Percentiles rank a stretch among this genome's conserved stretches.
These are phyloP conservation scores for Cebus imitator DNA, from an alignment of 2,113 vertebrate genomes.

Conservation along the genomic window DNA sequence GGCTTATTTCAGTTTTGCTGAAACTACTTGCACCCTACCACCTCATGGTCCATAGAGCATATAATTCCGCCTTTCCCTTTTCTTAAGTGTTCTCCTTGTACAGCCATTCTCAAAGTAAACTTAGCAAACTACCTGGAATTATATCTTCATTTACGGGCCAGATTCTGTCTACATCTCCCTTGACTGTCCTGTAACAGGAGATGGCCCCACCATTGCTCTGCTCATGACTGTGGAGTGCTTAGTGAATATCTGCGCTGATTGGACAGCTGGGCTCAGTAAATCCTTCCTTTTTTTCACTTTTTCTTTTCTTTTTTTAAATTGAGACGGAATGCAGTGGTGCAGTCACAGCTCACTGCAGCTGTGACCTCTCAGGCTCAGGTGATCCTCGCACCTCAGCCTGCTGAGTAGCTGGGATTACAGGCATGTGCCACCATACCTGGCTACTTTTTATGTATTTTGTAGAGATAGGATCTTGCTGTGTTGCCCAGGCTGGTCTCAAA, in stretches of 20 bases:
- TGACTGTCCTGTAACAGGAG: too few relatives aligned
- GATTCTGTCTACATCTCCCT: not conserved
- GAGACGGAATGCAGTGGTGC: too few relatives aligned
- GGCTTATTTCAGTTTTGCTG: not conserved
- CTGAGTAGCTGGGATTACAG: too few relatives aligned
- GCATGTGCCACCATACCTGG: too few relatives aligned
- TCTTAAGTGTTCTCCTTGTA: not conserved
- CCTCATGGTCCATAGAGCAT: not conserved
- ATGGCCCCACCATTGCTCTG: not conserved
- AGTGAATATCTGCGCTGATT: not conserved
- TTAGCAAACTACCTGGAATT: not conserved
- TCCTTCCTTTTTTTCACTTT: not conserved
- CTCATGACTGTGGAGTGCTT: not conserved
- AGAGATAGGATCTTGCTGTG: too few relatives aligned
- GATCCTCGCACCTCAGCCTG: too few relatives aligned
- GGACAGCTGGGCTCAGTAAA: not conserved
- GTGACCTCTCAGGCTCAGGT: too few relatives aligned
- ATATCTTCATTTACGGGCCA: too few relatives aligned
- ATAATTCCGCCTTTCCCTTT: not conserved
- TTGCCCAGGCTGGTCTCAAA: too few relatives aligned
- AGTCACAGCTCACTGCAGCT: too few relatives aligned
- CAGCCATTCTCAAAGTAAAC: not conserved
- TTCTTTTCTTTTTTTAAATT: too few relatives aligned
- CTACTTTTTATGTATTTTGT: too few relatives aligned
- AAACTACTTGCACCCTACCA: not conserved